Percentiles rank a stretch among this genome's conserved stretches.
Conservation (phyloP, 2,113 vertebrate species). For the Ardeotis arabs region DNA sequence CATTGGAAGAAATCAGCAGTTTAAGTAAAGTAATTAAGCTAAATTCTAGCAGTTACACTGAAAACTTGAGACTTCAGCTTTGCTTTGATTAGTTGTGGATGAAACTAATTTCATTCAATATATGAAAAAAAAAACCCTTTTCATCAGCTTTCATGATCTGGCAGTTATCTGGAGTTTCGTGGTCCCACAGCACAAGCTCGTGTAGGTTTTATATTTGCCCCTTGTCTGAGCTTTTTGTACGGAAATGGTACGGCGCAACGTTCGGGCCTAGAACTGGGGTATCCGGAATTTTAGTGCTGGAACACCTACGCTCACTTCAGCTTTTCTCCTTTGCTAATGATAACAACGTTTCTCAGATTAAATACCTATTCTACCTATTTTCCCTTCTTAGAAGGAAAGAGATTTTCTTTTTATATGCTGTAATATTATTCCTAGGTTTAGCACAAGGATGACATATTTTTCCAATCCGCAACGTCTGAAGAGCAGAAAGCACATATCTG, state of each 20-base stretch:
- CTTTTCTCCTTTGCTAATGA: neutral
- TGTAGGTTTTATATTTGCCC: neutral
- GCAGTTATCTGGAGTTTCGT: neutral
- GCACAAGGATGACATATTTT: neutral
- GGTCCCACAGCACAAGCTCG: accelerated
- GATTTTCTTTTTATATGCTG: neutral
- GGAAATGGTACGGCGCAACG: accelerated
- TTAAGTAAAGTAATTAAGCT: neutral
- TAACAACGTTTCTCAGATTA: neutral
- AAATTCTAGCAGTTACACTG: neutral
- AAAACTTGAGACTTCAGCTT: neutral
- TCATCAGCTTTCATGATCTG: neutral
- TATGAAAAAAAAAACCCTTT: neutral
- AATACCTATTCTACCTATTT: neutral
- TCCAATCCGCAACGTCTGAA: neutral
- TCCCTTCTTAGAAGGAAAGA: neutral
- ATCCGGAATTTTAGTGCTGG: neutral
- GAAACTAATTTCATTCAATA: neutral
- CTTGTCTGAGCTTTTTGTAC: neutral
- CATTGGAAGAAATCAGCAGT: neutral
- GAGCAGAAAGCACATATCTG: neutral
- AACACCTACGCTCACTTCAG: neutral
- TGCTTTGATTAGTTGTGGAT: neutral
- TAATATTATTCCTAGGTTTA: neutral
- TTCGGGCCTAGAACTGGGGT: neutral